Conservation (phyloP, 2,113 vertebrate species). For the Azemiops feae region DNA sequence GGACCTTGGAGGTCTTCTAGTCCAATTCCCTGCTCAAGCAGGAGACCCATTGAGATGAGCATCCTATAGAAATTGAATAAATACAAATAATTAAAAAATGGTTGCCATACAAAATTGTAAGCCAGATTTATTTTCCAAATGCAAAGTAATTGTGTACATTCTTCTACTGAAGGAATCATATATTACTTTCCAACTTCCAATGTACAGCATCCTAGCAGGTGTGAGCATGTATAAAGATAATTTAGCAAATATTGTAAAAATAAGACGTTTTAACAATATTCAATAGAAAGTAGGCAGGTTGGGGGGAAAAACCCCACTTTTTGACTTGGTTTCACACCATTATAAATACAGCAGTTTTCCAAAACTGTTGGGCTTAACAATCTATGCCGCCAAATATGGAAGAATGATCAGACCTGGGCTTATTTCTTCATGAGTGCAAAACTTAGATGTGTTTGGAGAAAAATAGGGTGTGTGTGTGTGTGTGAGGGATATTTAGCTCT, state of each 20-base stretch:
- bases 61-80: background rate
- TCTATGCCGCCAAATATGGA: background rate
- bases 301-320: background rate
- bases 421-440: background rate
- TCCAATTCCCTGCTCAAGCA: background rate
- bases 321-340: background rate
- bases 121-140: background rate
- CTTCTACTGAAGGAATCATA: background rate
- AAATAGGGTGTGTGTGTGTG: background rate
- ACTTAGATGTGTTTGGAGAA: background rate
- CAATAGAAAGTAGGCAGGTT: background rate
- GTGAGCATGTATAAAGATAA: background rate
- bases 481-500: background rate
- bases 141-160: background rate
- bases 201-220: background rate
- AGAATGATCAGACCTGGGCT: no score
- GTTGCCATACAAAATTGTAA: background rate
- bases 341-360: background rate
- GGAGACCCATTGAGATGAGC: background rate
- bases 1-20: background rate
- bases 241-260: background rate
- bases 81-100: background rate
- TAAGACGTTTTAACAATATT: background rate
- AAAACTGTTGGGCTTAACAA: background rate
- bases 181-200: background rate